A percentile compares a stretch with the other conserved stretches of the same genome.
Evolutionary conservation across 1,140 invertebrate species (phyloP).

Genomic region (Nixonia krombeini): DNA sequence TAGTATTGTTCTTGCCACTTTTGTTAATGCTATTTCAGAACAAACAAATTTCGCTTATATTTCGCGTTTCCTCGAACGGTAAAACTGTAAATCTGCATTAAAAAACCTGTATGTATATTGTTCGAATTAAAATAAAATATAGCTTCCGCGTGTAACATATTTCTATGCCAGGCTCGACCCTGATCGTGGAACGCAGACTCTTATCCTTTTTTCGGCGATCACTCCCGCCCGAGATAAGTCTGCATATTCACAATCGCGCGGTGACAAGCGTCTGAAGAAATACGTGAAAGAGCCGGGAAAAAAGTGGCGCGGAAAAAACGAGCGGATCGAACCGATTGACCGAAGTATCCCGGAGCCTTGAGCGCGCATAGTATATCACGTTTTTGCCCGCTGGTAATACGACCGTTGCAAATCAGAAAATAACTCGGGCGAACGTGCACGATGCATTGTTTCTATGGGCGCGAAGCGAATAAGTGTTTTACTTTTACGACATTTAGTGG

Average conservation of each 20-base stretch:
- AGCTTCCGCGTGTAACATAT: constrained; percentile 7
- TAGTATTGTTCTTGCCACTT: too few species aligned
- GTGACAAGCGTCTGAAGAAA: constrained; percentile 12
- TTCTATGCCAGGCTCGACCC: neutral
- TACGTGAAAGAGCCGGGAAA: constrained; percentile 18
- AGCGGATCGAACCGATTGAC: constrained; percentile 33
- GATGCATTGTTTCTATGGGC: too few species aligned
- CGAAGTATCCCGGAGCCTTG: constrained; percentile 27
- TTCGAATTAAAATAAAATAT: constrained; percentile 21
- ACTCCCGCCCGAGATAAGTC: constrained; percentile 12
- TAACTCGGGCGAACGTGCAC: too few species aligned
- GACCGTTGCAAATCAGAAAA: constrained; percentile 16
- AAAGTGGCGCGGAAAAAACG: constrained; percentile 23
- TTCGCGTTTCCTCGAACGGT: neutral
- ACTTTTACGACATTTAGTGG: constrained; percentile 33
- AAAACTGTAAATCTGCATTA: too few species aligned
- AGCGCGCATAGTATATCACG: constrained; percentile 4
- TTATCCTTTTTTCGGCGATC: neutral
- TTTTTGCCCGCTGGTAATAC: constrained; percentile 16
- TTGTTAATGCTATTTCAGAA: too few species aligned
- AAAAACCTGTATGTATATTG: neutral
- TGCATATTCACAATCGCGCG: constrained; percentile 19
- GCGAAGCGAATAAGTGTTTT: too few species aligned
- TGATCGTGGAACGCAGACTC: neutral
- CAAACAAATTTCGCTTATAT: neutral